phyloP scores from a whole-genome alignment of 2,113 vertebrate genomes.

The Brienomyrus brachyistius region DNA sequence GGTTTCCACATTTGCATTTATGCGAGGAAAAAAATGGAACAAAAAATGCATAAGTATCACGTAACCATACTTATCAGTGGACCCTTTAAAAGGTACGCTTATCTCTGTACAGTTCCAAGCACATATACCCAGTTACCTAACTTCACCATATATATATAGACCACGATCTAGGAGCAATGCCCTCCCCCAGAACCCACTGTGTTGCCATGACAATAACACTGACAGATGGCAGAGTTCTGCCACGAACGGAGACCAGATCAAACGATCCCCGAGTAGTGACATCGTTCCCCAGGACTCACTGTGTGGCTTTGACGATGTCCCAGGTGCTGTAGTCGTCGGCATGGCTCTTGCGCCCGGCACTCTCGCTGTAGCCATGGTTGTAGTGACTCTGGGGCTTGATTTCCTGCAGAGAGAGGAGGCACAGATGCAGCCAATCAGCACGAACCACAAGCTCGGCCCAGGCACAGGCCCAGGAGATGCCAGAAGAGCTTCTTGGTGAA shows the following conservation, averaged over 20 bases:
- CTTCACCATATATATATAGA: not conserved
- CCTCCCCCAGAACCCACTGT: not conserved
- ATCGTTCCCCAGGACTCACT: constrained; percentile 72
- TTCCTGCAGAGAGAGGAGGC: constrained; percentile 62
- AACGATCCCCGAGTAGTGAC: not conserved
- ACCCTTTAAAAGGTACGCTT: not conserved
- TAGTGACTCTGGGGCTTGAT: constrained; percentile 93
- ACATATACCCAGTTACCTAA: not conserved
- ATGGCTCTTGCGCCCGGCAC: constrained; percentile 82
- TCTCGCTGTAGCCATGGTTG: constrained; percentile 90
- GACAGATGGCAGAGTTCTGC: not conserved
- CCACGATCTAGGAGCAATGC: not conserved
- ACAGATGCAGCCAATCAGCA: not conserved
- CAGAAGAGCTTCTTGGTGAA: not conserved
- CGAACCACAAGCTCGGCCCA: not conserved
- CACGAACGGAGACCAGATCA: not conserved
- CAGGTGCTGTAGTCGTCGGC: constrained; percentile 97
- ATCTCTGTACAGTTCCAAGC: not conserved
- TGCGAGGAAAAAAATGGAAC: not conserved
- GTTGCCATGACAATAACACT: not conserved
- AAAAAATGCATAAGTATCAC: not conserved
- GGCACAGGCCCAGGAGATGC: constrained; percentile 14
- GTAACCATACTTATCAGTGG: not conserved
- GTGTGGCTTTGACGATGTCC: constrained; percentile 98
- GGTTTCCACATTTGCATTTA: not conserved